These are phyloP conservation scores for Bombus waltoni DNA, from an alignment of 1,140 invertebrate genomes.

Conservation along the genomic window DNA sequence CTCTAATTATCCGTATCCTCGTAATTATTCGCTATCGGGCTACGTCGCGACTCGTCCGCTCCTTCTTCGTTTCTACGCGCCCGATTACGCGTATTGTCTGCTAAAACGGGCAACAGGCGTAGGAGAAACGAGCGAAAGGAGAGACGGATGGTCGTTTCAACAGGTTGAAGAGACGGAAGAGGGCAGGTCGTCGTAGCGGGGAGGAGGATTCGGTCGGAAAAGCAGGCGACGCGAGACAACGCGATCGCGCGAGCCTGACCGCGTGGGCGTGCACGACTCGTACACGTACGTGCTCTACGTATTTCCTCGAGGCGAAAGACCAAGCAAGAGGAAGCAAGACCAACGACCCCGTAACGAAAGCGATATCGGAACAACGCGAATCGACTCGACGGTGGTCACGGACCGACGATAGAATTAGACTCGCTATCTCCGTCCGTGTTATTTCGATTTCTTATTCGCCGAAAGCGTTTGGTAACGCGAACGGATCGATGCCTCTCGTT, in stretches of 20 bases:
- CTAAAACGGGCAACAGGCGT: slow-evolving; percentile 55
- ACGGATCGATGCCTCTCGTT: too few species aligned
- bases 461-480: too few species aligned
- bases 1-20: too few species aligned
- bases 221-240: not conserved
- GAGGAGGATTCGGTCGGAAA: not conserved
- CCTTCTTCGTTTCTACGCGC: too few species aligned
- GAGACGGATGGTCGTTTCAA: not conserved
- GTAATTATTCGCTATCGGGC: too few species aligned
- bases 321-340: slow-evolving; percentile 64
- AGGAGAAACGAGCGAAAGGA: not conserved
- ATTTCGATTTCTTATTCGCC: not conserved
- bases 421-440: not conserved
- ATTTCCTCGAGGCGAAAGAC: slow-evolving; percentile 33
- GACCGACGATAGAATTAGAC: too few species aligned
- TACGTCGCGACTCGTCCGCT: too few species aligned
- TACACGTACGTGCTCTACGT: not conserved
- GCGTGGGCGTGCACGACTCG: slow-evolving; percentile 20
- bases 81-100: too few species aligned
- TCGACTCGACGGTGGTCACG: not conserved
- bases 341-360: slow-evolving; percentile 72
- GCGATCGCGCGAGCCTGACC: not conserved
- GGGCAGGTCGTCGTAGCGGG: too few species aligned
- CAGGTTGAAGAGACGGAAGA: not conserved
- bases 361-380: slow-evolving; percentile 32